Base-by-base conservation (phyloP, 1,140 invertebrate genomes). In the Aradophagus sp. region DNA sequence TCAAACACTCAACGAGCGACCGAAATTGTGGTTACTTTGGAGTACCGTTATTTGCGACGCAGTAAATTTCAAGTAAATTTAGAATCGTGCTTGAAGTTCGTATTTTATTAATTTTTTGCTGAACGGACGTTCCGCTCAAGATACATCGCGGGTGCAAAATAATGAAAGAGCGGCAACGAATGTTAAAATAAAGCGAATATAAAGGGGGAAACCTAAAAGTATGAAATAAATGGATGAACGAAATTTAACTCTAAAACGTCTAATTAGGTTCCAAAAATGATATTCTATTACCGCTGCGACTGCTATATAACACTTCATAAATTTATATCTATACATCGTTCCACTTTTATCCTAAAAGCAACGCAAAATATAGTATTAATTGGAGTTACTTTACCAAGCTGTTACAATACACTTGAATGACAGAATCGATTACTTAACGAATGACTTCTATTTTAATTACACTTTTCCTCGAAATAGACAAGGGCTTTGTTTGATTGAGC, bases 251-350 rank as follows among this genome's bases (percentile, higher is more conserved):
- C 45, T 32, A 65, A 65, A 65, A n/a, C n/a, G n/a, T 55, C 50
- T 65, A 65, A 65, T 65, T 65, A 31, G 42, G 56, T 65, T 65
- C 41, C 61, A 13, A 55, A 65, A 65, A 45, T 53, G 32, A 47
- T 13, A 27, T 38, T n/a, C 31, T 20, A 1, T 32, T 55, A 12
- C 45, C 48, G n/a, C 45, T 53, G 44, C 34, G 4, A 13, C 36
- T 50, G 14, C 31, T 45, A 56, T 27, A 17, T 11, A 11, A 19
- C 11, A 12, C 19, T 16, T n/a, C n/a, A n/a, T 15, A 27, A 39
- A 27, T 42, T n/a, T n/a, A n/a, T n/a, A n/a, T 55, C 29, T 42
- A 32, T 15, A 23, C 8, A 34, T 16, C 16, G 15, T 53, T 53
- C 31, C 20, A 41, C 34, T 34, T 36, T 17, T 12, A 26, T 41